Percentiles rank a stretch among this genome's conserved stretches.
These are phyloP conservation scores for Diplodus sargus DNA, from an alignment of 2,797 vertebrate genomes.

Conservation along the genomic window DNA sequence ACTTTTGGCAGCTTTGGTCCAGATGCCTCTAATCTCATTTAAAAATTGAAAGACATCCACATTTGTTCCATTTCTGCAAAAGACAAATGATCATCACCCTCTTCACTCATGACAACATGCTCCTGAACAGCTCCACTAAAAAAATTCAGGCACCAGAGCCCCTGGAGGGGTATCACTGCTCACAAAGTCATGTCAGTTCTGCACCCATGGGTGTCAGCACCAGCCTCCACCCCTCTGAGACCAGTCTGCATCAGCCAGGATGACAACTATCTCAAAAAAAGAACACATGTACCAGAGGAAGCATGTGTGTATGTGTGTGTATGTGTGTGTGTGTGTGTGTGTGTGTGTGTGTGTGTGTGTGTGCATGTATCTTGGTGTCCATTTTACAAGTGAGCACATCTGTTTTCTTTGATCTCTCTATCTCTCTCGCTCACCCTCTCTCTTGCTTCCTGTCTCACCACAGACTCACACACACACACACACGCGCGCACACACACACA, in stretches of 20 bases:
- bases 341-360: conserved; percentile 6
- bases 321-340: background rate
- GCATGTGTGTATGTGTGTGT: conserved; percentile 9
- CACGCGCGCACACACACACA: conserved; percentile 26
- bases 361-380: background rate
- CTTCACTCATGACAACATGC: background rate
- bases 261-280: background rate
- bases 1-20: background rate
- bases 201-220: conserved; percentile 34
- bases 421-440: conserved; percentile 25
- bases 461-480: conserved; percentile 22
- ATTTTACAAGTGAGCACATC: conserved; percentile 24
- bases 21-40: background rate
- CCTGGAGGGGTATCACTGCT: background rate
- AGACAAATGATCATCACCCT: background rate
- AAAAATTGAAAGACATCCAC: background rate
- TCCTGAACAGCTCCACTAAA: background rate
- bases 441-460: background rate
- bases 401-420: conserved; percentile 66
- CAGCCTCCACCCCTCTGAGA: conserved; percentile 13
- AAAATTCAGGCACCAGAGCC: background rate
- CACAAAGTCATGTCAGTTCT: conserved; percentile 3
- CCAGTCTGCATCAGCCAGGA: conserved; percentile 10
- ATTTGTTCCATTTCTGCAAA: background rate
- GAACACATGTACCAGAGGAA: background rate